These are phyloP conservation scores for Coptodon bakossiorum DNA, from an alignment of 2,113 vertebrate species.

Conservation along the genomic window DNA sequence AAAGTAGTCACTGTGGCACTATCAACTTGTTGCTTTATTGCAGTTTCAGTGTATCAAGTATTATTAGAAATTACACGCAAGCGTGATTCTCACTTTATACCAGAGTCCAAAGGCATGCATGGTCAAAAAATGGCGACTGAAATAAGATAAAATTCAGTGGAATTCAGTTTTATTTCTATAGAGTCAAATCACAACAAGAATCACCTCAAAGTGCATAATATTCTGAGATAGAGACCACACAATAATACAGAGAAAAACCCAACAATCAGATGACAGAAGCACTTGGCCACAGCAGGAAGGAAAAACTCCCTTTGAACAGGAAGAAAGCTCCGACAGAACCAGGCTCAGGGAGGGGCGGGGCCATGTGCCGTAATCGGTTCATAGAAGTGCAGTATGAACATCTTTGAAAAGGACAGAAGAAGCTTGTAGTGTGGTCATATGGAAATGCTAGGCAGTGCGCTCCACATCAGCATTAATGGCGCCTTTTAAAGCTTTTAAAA, in stretches of 20 bases:
- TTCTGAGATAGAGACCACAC: not conserved
- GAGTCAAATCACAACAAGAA: not conserved
- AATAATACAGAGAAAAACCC: not conserved
- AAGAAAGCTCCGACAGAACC: rapidly evolving
- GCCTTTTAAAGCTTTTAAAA: not conserved
- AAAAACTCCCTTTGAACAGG: not conserved
- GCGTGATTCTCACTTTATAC: not conserved
- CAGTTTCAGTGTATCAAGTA: not conserved
- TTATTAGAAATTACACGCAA: not conserved
- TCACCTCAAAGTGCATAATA: not conserved
- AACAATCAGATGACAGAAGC: rapidly evolving
- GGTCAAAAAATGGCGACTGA: not conserved
- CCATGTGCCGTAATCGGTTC: rapidly evolving
- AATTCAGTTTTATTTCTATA: not conserved
- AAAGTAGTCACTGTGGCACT: not conserved
- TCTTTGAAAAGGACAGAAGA: not conserved
- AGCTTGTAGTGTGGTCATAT: not conserved
- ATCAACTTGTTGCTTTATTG: not conserved
- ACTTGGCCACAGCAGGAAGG: rapidly evolving
- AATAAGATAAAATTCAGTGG: not conserved
- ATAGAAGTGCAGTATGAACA: not conserved
- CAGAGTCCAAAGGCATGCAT: not conserved
- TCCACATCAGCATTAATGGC: not conserved
- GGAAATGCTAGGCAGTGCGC: not conserved
- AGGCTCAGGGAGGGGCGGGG: not conserved